Conservation (phyloP, 2,797 vertebrate genomes). For the Eupleurogrammus muticus region DNA sequence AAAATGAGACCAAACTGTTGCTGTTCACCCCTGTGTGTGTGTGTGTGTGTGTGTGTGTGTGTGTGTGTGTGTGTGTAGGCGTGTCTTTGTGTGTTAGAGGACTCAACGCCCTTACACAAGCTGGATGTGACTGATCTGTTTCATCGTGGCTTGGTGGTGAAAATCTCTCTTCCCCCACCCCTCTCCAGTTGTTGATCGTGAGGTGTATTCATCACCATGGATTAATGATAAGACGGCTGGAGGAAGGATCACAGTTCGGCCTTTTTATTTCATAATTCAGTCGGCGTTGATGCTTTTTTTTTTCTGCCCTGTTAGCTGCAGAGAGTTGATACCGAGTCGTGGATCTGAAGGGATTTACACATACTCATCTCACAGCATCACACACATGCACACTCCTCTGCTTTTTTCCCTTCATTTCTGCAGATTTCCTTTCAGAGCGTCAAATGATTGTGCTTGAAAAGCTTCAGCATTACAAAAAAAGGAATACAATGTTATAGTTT, state of each 20-base stretch:
- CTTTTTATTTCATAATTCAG: conserved; percentile 19
- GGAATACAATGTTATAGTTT: too few species aligned
- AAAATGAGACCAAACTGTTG: conserved; percentile 64
- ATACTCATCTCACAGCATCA: conserved; percentile 10
- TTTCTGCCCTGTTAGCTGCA: conserved; percentile 19
- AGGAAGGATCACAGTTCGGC: not conserved
- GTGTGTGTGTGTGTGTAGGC: conserved; percentile 39
- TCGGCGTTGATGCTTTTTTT: conserved; percentile 14
- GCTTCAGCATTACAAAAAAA: too few species aligned
- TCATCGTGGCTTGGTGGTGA: conserved; percentile 37
- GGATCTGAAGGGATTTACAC: conserved; percentile 20
- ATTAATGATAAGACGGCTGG: not conserved
- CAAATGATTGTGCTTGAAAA: not conserved
- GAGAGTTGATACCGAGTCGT: conserved; percentile 10
- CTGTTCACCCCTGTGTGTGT: conserved; percentile 17
- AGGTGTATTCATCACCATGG: too few species aligned
- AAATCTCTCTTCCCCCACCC: too few species aligned
- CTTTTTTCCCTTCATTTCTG: not conserved
- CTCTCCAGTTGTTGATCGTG: too few species aligned
- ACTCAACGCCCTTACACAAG: conserved; percentile 21
- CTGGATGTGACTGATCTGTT: conserved; percentile 41
- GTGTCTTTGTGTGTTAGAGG: conserved; percentile 39
- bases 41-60: conserved; percentile 50
- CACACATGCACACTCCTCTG: not conserved
- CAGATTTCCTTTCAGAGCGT: not conserved